Evolutionary conservation across 1,140 invertebrate genomes (phyloP), one percentile per base, ranked within the genome.

Genomic region (Drosophila pallidifrons): DNA sequence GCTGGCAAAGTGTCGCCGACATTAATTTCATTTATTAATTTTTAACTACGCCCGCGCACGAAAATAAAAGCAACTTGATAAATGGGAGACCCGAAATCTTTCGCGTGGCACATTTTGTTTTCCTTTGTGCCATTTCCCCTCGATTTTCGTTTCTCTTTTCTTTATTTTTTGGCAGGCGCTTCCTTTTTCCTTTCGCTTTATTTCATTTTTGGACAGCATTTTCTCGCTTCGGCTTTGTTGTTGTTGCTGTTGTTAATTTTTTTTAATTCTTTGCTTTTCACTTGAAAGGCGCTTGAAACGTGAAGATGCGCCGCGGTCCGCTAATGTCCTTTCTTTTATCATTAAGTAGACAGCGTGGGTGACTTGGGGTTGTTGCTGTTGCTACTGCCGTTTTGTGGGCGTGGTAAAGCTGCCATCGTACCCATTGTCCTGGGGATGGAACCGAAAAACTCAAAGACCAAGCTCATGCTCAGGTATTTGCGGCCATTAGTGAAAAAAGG

Each of bases 11-110:
- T 89, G 85, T 89, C 85, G 85, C 75, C 81, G 75, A 81, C 85
- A 89, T 89, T 89, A 89, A 89, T 89, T 89, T 89, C 86, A 89
- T 89, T 89, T 89, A 89, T 89, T 89, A 89, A 89, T 89, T 89
- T 89, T 89, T 89, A 88, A 88, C 83, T 88, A 88, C 83, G 85
- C 83, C 85, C 85, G 75, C 83, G 83, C 85, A 81, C 70, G 67
- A 75, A 88, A 89, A 88, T 89, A 88, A 89, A 89, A 88, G 85
- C 85, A 88, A 85, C 81, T 88, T 88, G 81, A 88, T 88, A 89
- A 88, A 87, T 87, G 83, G 80, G 57, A 63, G 74, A 47, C 49
- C 68, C 54, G 41, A 75, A 77, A 77, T 77, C 75, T 72, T 79
- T 77, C 59, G 74, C 77, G 74, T 73, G 68, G 73, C 68, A 68